Evolutionary conservation across 2,888 invertebrate species (phyloP).

Genomic region (Dasypogon diadema): DNA sequence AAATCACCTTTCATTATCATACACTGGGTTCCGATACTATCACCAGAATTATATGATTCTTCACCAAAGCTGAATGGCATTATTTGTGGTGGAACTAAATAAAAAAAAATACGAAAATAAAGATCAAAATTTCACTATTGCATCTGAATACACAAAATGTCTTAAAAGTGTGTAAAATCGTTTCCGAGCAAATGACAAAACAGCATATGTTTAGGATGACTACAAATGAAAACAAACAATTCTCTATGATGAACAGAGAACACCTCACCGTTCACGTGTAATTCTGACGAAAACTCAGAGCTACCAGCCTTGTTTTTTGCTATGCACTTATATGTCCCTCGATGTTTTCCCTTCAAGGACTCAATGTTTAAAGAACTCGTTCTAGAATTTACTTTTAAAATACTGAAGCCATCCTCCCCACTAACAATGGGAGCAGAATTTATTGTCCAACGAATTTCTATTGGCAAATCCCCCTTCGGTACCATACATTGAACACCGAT

Average conservation of each 20-base stretch:
- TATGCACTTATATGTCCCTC: constrained; percentile 79
- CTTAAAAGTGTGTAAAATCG: too few species aligned
- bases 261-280: constrained; percentile 71
- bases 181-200: background rate
- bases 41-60: constrained; percentile 77
- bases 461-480: constrained; percentile 80
- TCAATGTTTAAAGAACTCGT: constrained; percentile 72
- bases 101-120: background rate
- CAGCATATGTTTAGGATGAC: background rate
- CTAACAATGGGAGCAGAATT: constrained; percentile 69
- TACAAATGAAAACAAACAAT: background rate
- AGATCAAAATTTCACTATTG: background rate
- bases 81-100: constrained; percentile 75
- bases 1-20: constrained; percentile 82
- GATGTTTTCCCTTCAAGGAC: constrained; percentile 66
- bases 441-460: constrained; percentile 80
- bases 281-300: constrained; percentile 72
- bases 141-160: too few species aligned
- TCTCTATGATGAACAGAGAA: background rate
- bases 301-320: constrained; percentile 78
- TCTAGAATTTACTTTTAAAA: constrained; percentile 68
- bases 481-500: constrained; percentile 74
- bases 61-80: constrained; percentile 79
- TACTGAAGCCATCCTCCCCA: constrained; percentile 65
- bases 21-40: constrained; percentile 78